Evolutionary conservation across 2,113 vertebrate genomes (phyloP).

Genomic region (Piprites chloris): DNA sequence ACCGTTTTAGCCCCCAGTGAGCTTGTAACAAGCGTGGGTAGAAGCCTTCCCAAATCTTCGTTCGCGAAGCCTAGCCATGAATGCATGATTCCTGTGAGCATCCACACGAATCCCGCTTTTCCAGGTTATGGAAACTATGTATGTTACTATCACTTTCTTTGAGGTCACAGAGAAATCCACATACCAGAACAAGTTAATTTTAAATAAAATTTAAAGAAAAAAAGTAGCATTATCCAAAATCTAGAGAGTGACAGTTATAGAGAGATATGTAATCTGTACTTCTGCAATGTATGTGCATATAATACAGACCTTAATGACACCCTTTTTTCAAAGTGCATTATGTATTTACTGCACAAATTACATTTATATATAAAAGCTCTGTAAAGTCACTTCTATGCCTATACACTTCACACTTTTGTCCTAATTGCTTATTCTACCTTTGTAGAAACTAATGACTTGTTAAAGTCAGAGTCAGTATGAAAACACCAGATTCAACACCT

Average conservation of each 20-base stretch:
- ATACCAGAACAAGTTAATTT: neutral
- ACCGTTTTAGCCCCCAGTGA: too few relatives aligned
- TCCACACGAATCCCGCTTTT: neutral
- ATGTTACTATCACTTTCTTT: neutral
- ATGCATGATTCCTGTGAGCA: neutral
- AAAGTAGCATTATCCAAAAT: neutral
- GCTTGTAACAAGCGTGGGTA: too few relatives aligned
- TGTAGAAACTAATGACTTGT: neutral
- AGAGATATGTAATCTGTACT: neutral
- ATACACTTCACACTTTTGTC: neutral
- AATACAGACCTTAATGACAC: neutral
- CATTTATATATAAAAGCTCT: neutral
- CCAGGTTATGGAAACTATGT: neutral
- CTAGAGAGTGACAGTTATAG: neutral
- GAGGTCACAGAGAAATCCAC: neutral
- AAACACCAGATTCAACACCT: neutral
- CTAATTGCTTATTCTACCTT: neutral
- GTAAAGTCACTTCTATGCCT: neutral
- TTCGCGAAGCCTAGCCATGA: too few relatives aligned
- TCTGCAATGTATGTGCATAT: neutral
- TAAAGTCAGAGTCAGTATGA: neutral
- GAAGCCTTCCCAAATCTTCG: too few relatives aligned
- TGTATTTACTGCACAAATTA: neutral
- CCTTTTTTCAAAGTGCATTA: neutral
- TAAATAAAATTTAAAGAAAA: neutral